Evolutionary conservation across 2,113 vertebrate species (phyloP).

Genomic region (Oreochromis niloticus): DNA sequence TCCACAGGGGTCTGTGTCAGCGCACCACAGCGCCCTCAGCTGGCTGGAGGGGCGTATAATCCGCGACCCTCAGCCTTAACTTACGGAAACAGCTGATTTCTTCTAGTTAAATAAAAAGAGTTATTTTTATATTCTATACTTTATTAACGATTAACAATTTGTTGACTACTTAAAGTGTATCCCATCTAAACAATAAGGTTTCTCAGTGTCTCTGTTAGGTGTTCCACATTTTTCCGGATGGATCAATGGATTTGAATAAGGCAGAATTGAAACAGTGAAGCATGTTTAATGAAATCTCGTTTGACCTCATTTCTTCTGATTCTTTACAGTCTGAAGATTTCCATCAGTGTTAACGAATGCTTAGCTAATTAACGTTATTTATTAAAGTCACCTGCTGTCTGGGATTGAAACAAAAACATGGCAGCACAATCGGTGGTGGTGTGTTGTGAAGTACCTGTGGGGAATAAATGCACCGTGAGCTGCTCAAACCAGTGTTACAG

Average conservation of each 20-base stretch:
- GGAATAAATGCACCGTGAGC: background rate
- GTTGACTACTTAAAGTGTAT: background rate
- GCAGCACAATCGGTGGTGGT: background rate
- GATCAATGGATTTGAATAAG: background rate
- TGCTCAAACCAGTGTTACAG: background rate
- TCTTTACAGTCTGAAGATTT: background rate
- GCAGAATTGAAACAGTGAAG: background rate
- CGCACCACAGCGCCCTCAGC: slow-evolving; percentile 1
- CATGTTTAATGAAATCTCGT: background rate
- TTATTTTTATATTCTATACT: background rate
- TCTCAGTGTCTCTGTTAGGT: background rate
- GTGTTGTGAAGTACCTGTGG: background rate
- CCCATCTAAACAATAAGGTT: background rate
- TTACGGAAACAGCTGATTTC: background rate
- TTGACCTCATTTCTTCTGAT: background rate
- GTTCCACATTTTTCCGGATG: background rate
- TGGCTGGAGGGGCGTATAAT: background rate
- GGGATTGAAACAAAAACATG: background rate
- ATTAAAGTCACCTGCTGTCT: background rate
- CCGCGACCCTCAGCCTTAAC: background rate
- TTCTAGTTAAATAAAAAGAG: background rate
- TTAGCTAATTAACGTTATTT: background rate
- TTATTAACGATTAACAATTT: background rate
- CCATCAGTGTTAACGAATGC: background rate
- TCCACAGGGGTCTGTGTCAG: background rate